Evolutionary conservation across 1,140 invertebrate genomes (phyloP).

Genomic region (Metaphire vulgaris): DNA sequence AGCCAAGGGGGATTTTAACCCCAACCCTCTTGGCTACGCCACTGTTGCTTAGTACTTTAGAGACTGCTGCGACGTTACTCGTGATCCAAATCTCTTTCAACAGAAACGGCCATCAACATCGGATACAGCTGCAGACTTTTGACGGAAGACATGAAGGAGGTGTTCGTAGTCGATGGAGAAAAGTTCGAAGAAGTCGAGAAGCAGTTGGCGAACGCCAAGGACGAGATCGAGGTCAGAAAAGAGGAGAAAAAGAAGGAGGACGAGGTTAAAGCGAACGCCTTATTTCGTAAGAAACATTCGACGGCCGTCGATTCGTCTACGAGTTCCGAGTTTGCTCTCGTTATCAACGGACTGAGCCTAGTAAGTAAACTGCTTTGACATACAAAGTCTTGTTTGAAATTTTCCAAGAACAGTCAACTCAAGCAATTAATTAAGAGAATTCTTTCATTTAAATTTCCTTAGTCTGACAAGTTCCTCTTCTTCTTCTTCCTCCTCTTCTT

Average conservation of each 20-base stretch:
- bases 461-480: background rate
- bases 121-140: conserved; percentile 10
- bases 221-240: conserved; percentile 33
- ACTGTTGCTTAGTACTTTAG: too few species aligned
- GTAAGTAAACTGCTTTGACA: conserved; percentile 52
- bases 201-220: conserved; percentile 39
- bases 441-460: too few species aligned
- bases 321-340: conserved; percentile 80
- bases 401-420: too few species aligned
- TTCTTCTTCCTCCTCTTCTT: too few species aligned
- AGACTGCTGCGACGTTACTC: too few species aligned
- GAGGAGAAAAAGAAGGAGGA: conserved; percentile 1
- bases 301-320: too few species aligned
- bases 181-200: conserved; percentile 60
- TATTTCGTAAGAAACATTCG: too few species aligned
- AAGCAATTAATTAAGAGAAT: too few species aligned
- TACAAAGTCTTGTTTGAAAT: too few species aligned
- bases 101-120: conserved; percentile 25
- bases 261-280: too few species aligned
- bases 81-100: background rate
- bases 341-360: conserved; percentile 94
- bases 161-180: conserved; percentile 79
- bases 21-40: too few species aligned
- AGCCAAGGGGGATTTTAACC: too few species aligned
- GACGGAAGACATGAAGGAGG: conserved; percentile 46